Evolutionary conservation across 2,113 vertebrate genomes (phyloP), one percentile per base, ranked within the genome.

Genomic region (Seriola aureovittata): DNA sequence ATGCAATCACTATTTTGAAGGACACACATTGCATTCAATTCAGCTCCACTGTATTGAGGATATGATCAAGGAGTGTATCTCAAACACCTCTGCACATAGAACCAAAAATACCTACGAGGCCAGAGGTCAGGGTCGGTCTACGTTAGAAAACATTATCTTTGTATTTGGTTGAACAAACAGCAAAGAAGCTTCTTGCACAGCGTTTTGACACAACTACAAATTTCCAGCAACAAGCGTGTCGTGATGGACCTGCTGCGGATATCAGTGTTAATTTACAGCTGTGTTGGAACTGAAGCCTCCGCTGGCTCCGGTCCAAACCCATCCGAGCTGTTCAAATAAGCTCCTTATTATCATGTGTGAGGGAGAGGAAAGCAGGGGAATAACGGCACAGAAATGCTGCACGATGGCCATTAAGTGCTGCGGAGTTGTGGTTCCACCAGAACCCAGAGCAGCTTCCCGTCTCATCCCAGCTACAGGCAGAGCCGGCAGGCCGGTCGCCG

Each of bases 311-410:
- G 0, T 58, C 81, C 78, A 82, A 77, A 79, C 46, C 55, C 58
- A 66, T 81, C 50, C 40, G 40, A 73, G 64, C 78, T 29, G 75
- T 48, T 78, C 80, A 83, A 81, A 85, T 81, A 79, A 85, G 72
- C 82, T 79, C 40, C 73, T 83, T 80, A 75, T 82, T 82, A 74
- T 71, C 55, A 76, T 66, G 63, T 76, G 64, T 58, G 48, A 58
- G 29, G 70, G 4, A 63, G 62, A 62, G 44, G 65, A 66, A 68
- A 65, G 34, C 13, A n/a, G 7, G 50, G 50, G 19, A 52, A 9
- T n/a, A 8, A 52, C 50, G 9, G 50, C 42, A 46, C 10, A 48
- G 86, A 19, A 66, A 36, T 36, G 32, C 52, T 12, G 57, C 17
- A 48, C 0, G 59, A 44, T 46, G 68, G 67, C 54, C 62, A 48